Percentiles rank a stretch among this genome's conserved stretches.
Conservation (phyloP, 2,888 invertebrate genomes). For the Petrolisthes cinctipes region DNA sequence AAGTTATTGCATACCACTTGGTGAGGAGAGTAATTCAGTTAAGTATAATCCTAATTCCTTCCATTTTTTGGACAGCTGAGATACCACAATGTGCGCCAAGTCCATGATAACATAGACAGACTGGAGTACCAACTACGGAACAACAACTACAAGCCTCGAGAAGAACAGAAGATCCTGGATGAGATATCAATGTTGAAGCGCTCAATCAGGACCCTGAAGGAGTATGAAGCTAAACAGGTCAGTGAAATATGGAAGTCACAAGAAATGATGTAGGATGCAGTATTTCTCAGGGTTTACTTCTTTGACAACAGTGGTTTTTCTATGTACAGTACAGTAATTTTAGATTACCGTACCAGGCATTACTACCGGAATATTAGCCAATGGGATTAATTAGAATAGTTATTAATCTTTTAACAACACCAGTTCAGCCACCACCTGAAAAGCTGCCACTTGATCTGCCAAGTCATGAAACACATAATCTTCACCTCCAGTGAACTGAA, state of each 20-base stretch:
- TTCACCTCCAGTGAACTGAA: too few species aligned
- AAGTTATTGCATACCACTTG: too few species aligned
- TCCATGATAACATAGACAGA: conserved; percentile 58
- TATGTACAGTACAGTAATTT: not conserved
- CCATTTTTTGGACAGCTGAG: conserved; percentile 41
- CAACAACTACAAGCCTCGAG: conserved; percentile 58
- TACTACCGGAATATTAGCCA: too few species aligned
- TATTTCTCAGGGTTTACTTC: not conserved
- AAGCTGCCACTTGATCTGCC: too few species aligned
- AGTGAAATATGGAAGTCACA: conserved; percentile 3
- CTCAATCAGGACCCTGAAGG: conserved; percentile 44
- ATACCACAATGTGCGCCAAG: conserved; percentile 56
- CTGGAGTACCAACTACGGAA: conserved; percentile 59
- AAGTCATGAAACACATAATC: too few species aligned
- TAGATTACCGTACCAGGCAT: not conserved
- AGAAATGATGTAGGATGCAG: not conserved
- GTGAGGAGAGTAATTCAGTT: too few species aligned
- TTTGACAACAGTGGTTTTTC: not conserved
- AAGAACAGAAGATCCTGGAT: conserved; percentile 60
- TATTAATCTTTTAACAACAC: too few species aligned
- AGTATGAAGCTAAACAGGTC: conserved; percentile 59
- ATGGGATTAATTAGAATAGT: too few species aligned
- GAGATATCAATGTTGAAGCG: conserved; percentile 59
- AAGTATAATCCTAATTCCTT: too few species aligned
- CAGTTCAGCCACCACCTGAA: too few species aligned